Evolutionary conservation across 2,888 invertebrate genomes (phyloP).

Genomic region (Ischnura elegans): DNA sequence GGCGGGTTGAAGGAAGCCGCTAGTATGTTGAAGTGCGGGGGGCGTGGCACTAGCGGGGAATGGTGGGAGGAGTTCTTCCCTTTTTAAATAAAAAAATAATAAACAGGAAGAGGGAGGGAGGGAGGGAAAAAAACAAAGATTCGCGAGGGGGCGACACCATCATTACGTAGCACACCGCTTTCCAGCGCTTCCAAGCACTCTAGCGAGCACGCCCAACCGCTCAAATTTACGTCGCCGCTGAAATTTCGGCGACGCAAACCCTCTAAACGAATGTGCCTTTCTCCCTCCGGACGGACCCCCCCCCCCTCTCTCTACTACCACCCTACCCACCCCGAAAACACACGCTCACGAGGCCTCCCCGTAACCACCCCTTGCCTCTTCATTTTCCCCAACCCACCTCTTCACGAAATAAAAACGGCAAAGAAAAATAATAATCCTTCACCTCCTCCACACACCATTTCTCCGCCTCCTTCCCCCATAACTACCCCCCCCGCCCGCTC

Average conservation of each 20-base stretch:
- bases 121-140: slow-evolving; percentile 33
- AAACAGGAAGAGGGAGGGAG: too few relatives aligned
- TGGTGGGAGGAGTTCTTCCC: too few relatives aligned
- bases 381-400: slow-evolving; percentile 5
- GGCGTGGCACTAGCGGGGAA: too few relatives aligned
- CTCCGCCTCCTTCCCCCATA: slow-evolving; percentile 9
- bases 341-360: not conserved
- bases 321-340: not conserved
- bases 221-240: slow-evolving; percentile 56
- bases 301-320: not conserved
- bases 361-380: not conserved
- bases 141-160: slow-evolving; percentile 35
- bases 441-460: not conserved
- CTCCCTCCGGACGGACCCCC: not conserved
- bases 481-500: not conserved
- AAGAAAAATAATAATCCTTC: slow-evolving; percentile 29
- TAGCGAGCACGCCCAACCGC: slow-evolving; percentile 47
- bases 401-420: slow-evolving; percentile 9
- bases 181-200: slow-evolving; percentile 47
- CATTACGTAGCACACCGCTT: slow-evolving; percentile 48
- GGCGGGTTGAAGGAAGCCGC: not conserved
- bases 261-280: slow-evolving; percentile 35
- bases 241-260: slow-evolving; percentile 62
- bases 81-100: not conserved
- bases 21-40: too few relatives aligned